phyloP scores from a whole-genome alignment of 2,113 vertebrate species.

The Genyomyrus donnyi region DNA sequence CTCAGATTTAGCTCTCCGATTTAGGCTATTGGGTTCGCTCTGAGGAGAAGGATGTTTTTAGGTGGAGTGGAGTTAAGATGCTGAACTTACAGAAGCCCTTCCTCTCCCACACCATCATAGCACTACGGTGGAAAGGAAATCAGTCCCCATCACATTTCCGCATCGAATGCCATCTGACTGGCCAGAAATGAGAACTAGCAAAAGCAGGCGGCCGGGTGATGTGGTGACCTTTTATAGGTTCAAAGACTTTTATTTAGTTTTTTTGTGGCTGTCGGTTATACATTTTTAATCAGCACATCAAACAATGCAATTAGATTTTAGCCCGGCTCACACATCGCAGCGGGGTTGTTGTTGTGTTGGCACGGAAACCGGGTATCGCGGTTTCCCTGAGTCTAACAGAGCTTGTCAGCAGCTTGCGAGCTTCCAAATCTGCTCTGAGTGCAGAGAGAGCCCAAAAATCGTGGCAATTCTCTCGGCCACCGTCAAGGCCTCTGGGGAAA shows the following conservation, averaged over 20 bases:
- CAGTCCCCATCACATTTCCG: conserved; percentile 4
- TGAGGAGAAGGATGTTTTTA: background rate
- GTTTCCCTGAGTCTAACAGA: background rate
- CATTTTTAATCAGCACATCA: conserved; percentile 45
- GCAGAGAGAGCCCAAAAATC: background rate
- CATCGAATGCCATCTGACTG: background rate
- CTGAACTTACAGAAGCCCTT: background rate
- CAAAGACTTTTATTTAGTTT: background rate
- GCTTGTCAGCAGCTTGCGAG: background rate
- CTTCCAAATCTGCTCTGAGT: background rate
- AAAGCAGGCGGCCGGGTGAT: background rate
- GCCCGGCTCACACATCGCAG: conserved; percentile 19
- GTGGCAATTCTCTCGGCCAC: background rate
- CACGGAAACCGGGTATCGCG: conserved; percentile 10
- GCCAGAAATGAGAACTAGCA: conserved; percentile 3
- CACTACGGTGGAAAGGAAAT: conserved; percentile 6
- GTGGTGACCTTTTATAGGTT: conserved; percentile 27
- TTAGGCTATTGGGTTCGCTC: conserved; percentile 1
- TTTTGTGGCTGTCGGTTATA: conserved; percentile 21
- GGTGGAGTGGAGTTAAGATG: conserved; percentile 25
- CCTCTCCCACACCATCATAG: background rate
- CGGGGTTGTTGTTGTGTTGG: conserved; percentile 27
- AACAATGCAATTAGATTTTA: conserved; percentile 38
- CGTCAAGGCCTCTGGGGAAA: background rate
- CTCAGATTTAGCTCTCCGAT: background rate